Evolutionary conservation across 2,888 invertebrate species (phyloP), one percentile per base, ranked within the genome.

Genomic region (Auanema sp.): DNA sequence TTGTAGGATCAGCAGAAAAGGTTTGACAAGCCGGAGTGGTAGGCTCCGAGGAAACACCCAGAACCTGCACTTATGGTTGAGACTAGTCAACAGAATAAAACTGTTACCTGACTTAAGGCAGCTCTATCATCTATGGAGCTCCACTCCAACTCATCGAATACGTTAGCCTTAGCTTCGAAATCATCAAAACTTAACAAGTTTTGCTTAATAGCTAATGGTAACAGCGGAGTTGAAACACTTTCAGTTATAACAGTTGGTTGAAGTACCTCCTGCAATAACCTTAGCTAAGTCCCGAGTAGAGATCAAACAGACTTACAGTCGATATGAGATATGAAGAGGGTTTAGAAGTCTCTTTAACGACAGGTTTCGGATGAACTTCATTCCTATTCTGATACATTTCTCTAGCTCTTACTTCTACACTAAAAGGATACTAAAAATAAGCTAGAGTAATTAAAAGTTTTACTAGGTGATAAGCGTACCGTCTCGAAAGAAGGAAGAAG

Each of bases 111-210:
- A 43, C 68, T 69, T n/a, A 75, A 53, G 4, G 69, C 72, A 53
- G 69, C 68, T 24, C 61, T 52, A 56, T 80, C 78, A 58, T 80
- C 80, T 33, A 80, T 61, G n/a, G 71, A 76, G 41, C 60, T 66
- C 63, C 78, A 63, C 44, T 79, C 77, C 33, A 80, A n/a, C 42
- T 77, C 70, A 61, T 80, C 80, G 57, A 80, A 80, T 6, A 79
- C 69, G 33, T 66, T 75, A 1, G 60, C 65, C 2, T 60, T 60
- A 4, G 63, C 53, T 60, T 79, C 79, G 59, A 79, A 79, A 23
- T 79, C 78, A 23, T 72, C 71, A 23, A 79, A 70, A 12, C 2
- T 47, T 1, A 47, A 8, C 33, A 33, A 33, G 33, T 33, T 33
- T 8, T 33, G 33, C 33, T 33, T 33, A 33, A 33, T 33, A 33